Evolutionary conservation across 1,140 invertebrate species (phyloP).

Genomic region (Homalodisca vitripennis): DNA sequence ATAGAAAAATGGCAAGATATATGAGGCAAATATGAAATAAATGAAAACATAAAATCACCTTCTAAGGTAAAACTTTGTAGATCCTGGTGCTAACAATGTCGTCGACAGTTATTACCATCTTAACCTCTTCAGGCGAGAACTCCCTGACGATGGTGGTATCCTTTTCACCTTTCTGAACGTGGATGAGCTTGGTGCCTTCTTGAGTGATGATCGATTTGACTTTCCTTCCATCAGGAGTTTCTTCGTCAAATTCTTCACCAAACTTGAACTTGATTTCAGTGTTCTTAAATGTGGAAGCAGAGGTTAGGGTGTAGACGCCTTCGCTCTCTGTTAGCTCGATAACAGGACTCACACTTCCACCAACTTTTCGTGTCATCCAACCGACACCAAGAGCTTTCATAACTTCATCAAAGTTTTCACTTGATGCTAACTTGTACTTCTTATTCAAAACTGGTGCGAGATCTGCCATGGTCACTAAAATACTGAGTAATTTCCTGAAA

Average conservation of each 20-base stretch:
- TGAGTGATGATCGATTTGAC: slow-evolving; percentile 70
- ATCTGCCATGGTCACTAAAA: too few species aligned
- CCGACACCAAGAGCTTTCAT: slow-evolving; percentile 84
- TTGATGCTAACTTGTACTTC: slow-evolving; percentile 72
- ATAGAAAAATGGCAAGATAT: too few species aligned
- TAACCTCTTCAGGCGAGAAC: slow-evolving; percentile 41
- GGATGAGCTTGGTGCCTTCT: slow-evolving; percentile 67
- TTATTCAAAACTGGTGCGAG: slow-evolving; percentile 47
- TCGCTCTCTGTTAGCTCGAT: slow-evolving; percentile 69
- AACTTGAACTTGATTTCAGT: slow-evolving; percentile 75
- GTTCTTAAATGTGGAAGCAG: slow-evolving; percentile 82
- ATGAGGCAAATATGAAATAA: too few species aligned
- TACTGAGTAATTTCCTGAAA: too few species aligned
- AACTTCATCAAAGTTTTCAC: slow-evolving; percentile 85
- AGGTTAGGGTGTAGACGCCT: slow-evolving; percentile 69
- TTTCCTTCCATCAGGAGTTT: slow-evolving; percentile 78
- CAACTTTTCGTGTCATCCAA: slow-evolving; percentile 71
- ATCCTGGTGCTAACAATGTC: slow-evolving; percentile 68
- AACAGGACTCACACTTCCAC: slow-evolving; percentile 67
- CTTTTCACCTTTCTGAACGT: slow-evolving; percentile 59
- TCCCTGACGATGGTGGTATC: slow-evolving; percentile 42
- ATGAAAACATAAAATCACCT: too few species aligned
- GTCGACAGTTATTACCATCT: slow-evolving; percentile 60
- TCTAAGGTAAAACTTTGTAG: slow-evolving; percentile 61
- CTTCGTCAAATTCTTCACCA: slow-evolving; percentile 82